Evolutionary conservation across 2,113 vertebrate genomes (phyloP).

Genomic region (Ceyx cyanopectus): DNA sequence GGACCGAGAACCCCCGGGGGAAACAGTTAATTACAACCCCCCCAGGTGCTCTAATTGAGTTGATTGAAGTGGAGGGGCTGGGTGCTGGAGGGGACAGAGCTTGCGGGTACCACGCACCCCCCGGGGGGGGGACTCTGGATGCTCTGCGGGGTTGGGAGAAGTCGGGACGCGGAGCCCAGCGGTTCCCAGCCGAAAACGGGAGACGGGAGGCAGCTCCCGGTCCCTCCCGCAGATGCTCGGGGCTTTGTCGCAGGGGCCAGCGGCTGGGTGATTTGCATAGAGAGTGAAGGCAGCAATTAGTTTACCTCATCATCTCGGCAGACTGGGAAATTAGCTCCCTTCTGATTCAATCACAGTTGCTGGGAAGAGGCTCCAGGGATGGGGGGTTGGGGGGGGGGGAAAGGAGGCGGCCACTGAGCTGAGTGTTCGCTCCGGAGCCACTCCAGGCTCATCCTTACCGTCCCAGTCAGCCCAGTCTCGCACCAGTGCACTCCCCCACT

Average conservation of each 20-base stretch:
- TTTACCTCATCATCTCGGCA: background rate
- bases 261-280: constrained; percentile 9
- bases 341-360: background rate
- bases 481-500: fast-evolving
- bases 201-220: background rate
- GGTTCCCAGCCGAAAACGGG: background rate
- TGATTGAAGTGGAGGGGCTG: background rate
- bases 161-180: fast-evolving
- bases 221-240: background rate
- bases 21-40: background rate
- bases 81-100: background rate
- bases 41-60: fast-evolving
- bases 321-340: constrained; percentile 26
- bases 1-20: no score
- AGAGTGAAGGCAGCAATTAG: constrained; percentile 42
- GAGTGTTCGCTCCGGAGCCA: background rate
- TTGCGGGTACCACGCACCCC: fast-evolving
- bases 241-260: background rate
- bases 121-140: background rate
- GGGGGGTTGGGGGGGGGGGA: no score
- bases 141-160: background rate
- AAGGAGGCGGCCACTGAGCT: fast-evolving
- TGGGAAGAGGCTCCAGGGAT: background rate
- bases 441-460: fast-evolving
- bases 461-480: background rate